Base-by-base conservation (phyloP, 1,140 invertebrate species). In the Eriocheir sinensis region DNA sequence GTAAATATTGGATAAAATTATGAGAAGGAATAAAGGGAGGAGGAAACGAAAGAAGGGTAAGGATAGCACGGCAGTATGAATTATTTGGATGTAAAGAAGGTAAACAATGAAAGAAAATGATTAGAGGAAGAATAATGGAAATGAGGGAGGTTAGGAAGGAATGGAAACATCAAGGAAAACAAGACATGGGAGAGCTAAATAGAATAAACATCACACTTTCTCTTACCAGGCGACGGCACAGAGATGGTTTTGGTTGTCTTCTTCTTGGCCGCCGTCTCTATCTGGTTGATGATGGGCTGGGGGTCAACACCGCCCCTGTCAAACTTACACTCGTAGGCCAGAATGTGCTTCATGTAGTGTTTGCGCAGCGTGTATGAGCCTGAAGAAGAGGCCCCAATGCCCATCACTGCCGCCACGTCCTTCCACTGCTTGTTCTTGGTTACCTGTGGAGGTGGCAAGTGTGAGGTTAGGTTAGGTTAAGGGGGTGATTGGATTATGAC, bases 351-450 rank as follows among this genome's bases (percentile, higher is more conserved):
- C 93, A 99, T 99, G 97, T 99, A 99, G 97, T 99, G 99, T 97
- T 99, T 99, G 53, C 99, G 97, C 83, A 99, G 97, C 36, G 99
- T 99, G 96, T 99, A 99, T 0, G 99, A 99, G 81, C 99, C 99
- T 96, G 99, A 99, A 95, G 99, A 99, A 81, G 99, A 99, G 21
- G 99, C 98, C 83, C 99, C 99, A 96, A 99, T 99, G 53, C 99
- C 99, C 91, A 99, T 97, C 90, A 98, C 97, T 79, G 98, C 98
- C 86, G 99, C 99, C 96, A 99, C 99, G 97, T 99, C 99, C 96
- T 99, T 99, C 99, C 99, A 99, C 94, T 98, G 98, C 97, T 99
- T 99, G 96, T 98, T 98, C 97, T 99, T 99, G 48, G 99, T 99
- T 95, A 99, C 99, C 99, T 99, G 97, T 34, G 89, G 4, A 30